Conservation (phyloP, 1,140 invertebrate species). For the Drosophila tsacasi region DNA sequence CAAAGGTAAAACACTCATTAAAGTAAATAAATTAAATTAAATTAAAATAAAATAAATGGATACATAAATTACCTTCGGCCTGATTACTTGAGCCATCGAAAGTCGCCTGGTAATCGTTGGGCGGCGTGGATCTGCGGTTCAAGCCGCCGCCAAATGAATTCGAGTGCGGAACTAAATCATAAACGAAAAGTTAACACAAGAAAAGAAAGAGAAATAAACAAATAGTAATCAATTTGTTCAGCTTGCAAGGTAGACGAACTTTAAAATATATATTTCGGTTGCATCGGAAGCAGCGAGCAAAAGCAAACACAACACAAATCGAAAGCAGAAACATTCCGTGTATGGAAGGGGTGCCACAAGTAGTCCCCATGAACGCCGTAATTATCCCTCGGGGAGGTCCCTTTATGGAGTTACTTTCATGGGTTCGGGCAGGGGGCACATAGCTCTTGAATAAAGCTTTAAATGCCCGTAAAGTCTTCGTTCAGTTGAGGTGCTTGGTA, state of each 20-base stretch:
- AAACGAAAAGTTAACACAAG: slow-evolving; percentile 33
- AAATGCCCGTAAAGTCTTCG: neutral
- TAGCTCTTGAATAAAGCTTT: neutral
- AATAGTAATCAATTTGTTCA: slow-evolving; percentile 44
- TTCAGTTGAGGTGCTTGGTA: slow-evolving; percentile 17
- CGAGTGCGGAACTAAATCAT: slow-evolving; percentile 73
- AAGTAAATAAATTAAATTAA: slow-evolving; percentile 9
- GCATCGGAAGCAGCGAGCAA: slow-evolving; percentile 40
- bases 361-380: slow-evolving; percentile 18
- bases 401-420: slow-evolving; percentile 3
- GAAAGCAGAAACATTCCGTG: slow-evolving; percentile 32
- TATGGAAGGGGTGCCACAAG: slow-evolving; percentile 13
- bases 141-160: slow-evolving; percentile 73
- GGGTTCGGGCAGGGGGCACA: no score
- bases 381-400: slow-evolving; percentile 21
- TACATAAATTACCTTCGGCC: slow-evolving; percentile 64
- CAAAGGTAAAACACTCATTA: slow-evolving; percentile 11
- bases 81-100: slow-evolving; percentile 66
- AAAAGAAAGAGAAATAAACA: slow-evolving; percentile 33
- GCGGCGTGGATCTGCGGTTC: slow-evolving; percentile 73
- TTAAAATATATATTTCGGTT: slow-evolving; percentile 35
- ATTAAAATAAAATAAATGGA: slow-evolving; percentile 27
- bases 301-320: slow-evolving; percentile 35
- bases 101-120: slow-evolving; percentile 72
- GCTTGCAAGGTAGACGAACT: slow-evolving; percentile 46